phyloP scores from a whole-genome alignment of 2,888 invertebrate genomes.

The Drosophila picticornis region DNA sequence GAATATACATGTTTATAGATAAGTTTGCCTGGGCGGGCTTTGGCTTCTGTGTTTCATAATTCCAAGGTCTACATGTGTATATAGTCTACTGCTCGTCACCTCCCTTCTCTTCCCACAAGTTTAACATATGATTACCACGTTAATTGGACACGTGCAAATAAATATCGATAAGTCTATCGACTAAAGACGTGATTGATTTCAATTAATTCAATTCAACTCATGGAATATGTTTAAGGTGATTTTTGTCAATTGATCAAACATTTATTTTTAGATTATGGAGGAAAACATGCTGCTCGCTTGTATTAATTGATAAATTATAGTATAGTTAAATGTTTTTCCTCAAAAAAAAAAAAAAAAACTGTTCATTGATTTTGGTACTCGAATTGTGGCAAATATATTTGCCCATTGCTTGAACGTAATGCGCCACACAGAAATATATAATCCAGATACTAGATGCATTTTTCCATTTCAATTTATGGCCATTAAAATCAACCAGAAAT shows the following conservation, averaged over 20 bases:
- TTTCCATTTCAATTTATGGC: constrained; percentile 41
- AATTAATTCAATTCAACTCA: neutral
- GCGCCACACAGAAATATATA: constrained; percentile 37
- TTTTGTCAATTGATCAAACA: neutral
- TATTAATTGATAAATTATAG: neutral
- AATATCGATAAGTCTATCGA: constrained; percentile 10
- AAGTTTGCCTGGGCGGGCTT: constrained; percentile 19
- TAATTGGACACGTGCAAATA: neutral
- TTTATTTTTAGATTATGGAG: neutral
- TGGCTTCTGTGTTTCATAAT: constrained; percentile 23
- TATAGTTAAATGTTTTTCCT: neutral
- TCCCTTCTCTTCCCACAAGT: too few species aligned
- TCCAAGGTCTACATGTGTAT: constrained; percentile 45
- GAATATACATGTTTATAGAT: constrained; percentile 34
- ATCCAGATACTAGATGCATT: constrained; percentile 64
- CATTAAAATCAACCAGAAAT: constrained; percentile 52
- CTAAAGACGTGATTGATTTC: neutral
- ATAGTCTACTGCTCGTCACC: neutral
- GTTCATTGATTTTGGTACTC: neutral
- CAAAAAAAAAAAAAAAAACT: neutral
- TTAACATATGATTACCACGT: constrained; percentile 9
- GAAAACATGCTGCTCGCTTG: neutral
- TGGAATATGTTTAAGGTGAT: neutral
- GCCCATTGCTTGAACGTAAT: constrained; percentile 7
- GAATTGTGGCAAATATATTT: neutral